Percentiles rank a stretch among this genome's conserved stretches.
phyloP scores from a whole-genome alignment of 1,140 invertebrate genomes.

The Sarcophaga bullata region DNA sequence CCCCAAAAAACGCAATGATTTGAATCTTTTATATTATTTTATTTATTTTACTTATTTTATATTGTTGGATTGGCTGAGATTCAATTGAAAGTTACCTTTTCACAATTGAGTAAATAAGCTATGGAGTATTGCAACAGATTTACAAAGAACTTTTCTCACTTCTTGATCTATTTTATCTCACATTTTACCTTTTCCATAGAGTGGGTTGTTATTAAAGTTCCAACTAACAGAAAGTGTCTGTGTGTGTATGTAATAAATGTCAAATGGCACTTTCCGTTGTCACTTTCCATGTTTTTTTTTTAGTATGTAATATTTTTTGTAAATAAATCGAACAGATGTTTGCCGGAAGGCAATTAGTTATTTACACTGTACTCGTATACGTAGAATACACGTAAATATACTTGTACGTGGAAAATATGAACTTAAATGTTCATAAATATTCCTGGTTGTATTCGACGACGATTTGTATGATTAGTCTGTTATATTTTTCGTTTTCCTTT shows the following conservation, averaged over 20 bases:
- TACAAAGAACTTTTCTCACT: no score
- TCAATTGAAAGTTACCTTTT: no score
- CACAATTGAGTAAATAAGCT: no score
- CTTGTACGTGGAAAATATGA: not conserved
- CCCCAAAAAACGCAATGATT: no score
- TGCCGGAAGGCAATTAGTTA: conserved; percentile 38
- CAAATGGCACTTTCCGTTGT: not conserved
- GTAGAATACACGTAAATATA: not conserved
- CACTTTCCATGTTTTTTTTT: not conserved
- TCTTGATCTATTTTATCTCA: no score
- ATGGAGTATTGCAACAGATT: no score
- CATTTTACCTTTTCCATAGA: no score
- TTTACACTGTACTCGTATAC: conserved; percentile 25
- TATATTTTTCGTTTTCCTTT: not conserved
- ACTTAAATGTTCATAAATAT: not conserved
- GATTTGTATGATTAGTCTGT: not conserved
- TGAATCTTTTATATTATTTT: no score
- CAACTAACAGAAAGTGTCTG: no score
- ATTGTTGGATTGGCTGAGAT: no score
- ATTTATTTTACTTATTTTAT: no score
- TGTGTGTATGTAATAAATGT: not conserved
- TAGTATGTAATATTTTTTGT: not conserved
- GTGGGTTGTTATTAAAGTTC: no score
- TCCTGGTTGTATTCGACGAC: not conserved
- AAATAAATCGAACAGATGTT: conserved; percentile 41